Evolutionary conservation across 2,888 invertebrate species (phyloP), one percentile per base, ranked within the genome.

Genomic region (Oxytorus armatus): DNA sequence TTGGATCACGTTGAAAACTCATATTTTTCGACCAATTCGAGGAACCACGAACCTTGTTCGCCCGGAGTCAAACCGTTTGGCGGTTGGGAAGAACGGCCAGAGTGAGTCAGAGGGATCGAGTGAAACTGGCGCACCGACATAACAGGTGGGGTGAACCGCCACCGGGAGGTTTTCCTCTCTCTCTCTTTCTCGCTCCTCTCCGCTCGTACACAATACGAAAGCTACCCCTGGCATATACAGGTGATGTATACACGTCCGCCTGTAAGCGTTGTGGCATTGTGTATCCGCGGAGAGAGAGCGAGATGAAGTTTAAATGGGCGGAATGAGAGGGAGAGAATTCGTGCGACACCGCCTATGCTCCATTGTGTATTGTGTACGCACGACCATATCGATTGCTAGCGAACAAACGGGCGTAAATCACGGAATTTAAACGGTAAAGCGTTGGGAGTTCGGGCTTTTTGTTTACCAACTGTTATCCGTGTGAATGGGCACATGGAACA

Each of bases 61-160:
- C n/a, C n/a, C n/a, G n/a, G n/a, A n/a, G n/a, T n/a, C n/a, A n/a
- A n/a, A n/a, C n/a, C n/a, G n/a, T n/a, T n/a, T n/a, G n/a, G n/a
- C n/a, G n/a, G n/a, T n/a, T n/a, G n/a, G n/a, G n/a, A n/a, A n/a
- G n/a, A n/a, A n/a, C n/a, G n/a, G n/a, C n/a, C n/a, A n/a, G n/a
- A n/a, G n/a, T n/a, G n/a, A n/a, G n/a, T n/a, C n/a, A n/a, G n/a
- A 33, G n/a, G 29, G 55, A 53, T 44, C 16, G 39, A 29, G 36
- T 8, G 51, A 76, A 76, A 76, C 61, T 76, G 33, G 66, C 66
- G 47, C 72, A 79, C 72, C 63, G 7, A 73, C 73, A 42, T 25
- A 76, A 79, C 79, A 72, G 76, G 79, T 79, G 76, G 79, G 18
- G 39, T n/a, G 65, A 49, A 39, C 16, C 8, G 69, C 42, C 53